phyloP scores from a whole-genome alignment of 2,888 invertebrate species.

The Rhingia rostrata region DNA sequence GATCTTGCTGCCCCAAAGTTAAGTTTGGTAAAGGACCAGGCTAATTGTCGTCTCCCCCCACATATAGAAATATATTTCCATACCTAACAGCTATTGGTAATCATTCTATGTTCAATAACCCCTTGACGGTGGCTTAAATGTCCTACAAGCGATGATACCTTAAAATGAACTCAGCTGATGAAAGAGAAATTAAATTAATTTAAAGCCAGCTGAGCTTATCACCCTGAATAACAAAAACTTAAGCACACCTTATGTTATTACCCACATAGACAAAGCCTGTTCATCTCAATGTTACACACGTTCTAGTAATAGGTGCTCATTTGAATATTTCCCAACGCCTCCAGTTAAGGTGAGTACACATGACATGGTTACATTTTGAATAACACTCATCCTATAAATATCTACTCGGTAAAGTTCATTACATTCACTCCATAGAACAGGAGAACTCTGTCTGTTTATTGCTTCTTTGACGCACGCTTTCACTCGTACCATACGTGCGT shows the following conservation, averaged over 20 bases:
- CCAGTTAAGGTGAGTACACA: conserved; percentile 14
- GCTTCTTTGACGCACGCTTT: conserved; percentile 22
- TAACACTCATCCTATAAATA: conserved; percentile 52
- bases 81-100: no score
- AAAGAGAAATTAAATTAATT: no score
- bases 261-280: conserved; percentile 2
- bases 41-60: no score
- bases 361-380: conserved; percentile 51
- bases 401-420: conserved; percentile 50
- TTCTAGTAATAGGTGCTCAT: conserved; percentile 24
- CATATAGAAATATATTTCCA: no score
- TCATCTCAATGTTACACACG: conserved; percentile 4
- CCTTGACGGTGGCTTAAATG: no score
- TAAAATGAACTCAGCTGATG: no score
- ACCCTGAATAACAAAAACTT: conserved; percentile 18
- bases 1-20: no score
- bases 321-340: conserved; percentile 25
- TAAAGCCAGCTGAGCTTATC: background rate
- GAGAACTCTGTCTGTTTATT: conserved; percentile 47
- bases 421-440: conserved; percentile 57
- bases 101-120: no score
- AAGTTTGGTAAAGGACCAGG: no score
- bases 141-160: no score
- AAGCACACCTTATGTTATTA: conserved; percentile 10
- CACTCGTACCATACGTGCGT: background rate